Base-by-base conservation (phyloP, 2,888 invertebrate species). In the Tetramorium bicarinatum region DNA sequence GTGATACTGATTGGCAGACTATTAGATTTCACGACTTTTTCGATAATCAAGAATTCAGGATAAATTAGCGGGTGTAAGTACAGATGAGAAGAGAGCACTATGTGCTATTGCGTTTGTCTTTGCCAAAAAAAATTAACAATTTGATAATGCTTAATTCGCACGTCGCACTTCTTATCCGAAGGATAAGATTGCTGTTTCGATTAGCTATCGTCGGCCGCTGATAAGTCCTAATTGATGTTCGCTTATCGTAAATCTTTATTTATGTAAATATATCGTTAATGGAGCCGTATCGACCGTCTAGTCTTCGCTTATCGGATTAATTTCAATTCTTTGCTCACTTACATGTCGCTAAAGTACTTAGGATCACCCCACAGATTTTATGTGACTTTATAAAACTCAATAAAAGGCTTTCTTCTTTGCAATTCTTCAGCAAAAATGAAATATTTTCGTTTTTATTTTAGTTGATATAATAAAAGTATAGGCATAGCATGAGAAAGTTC, bases 221-320 rank as follows among this genome's bases (percentile, higher is more conserved):
- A 90, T 90, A 90, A 89, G 85, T 86, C 88, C 85, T 90, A 90
- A 90, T 90, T 90, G 90, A 59, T 90, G 90, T 90, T 81, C 81
- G 81, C 86, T 89, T 86, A 83, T 74, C 71, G 71, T 13, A 21
- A 41, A 76, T 41, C 82, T 52, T 72, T 84, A 71, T 90, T 80
- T 84, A 86, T 87, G 84, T 88, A 87, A 89, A 85, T 87, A 85
- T 87, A 83, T 52, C 66, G 34, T 84, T 86, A 84, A 89, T 87
- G 84, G 62, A 44, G 72, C 44, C 41, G 56, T 82, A 75, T 82
- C 69, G 7, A 71, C 13, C 9, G 41, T 41, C 61, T 21, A 18
- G 18, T 21, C 11, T 15, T 38, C 38, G 21, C 72, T 85, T 80
- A 86, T 87, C 80, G 41, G 18, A 34, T 7, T 72, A 72, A 72